Percentiles rank a stretch among this genome's conserved stretches.
These are phyloP conservation scores for Schizotus pectinicornis DNA, from an alignment of 2,888 invertebrate species.

Conservation along the genomic window DNA sequence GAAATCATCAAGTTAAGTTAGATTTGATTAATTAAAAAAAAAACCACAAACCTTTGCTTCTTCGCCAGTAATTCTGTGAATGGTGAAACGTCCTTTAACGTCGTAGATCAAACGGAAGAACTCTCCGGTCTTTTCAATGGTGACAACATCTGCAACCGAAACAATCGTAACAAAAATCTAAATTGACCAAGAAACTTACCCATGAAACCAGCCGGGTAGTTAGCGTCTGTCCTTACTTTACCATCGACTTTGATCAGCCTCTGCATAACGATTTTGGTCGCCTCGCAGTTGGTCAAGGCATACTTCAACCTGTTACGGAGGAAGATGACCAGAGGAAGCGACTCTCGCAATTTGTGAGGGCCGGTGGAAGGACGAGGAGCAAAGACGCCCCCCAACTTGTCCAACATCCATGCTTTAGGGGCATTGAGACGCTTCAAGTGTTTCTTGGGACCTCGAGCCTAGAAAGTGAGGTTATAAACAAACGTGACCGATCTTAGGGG, in stretches of 20 bases:
- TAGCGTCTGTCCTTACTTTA: slow-evolving; percentile 96
- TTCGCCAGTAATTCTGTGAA: slow-evolving; percentile 95
- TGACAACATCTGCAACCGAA: slow-evolving; percentile 86
- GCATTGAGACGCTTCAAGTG: slow-evolving; percentile 99
- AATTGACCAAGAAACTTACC: slow-evolving; percentile 68
- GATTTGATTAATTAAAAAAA: not conserved
- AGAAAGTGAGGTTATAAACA: slow-evolving; percentile 44
- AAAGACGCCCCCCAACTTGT: slow-evolving; percentile 97
- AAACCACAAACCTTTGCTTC: slow-evolving; percentile 85
- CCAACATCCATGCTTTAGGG: slow-evolving; percentile 99
- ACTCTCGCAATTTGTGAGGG: slow-evolving; percentile 97
- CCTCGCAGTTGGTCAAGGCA: slow-evolving; percentile 95
- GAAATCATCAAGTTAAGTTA: slow-evolving; percentile 25
- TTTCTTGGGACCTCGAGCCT: slow-evolving; percentile 99
- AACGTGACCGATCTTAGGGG: slow-evolving; percentile 15
- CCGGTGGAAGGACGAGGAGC: slow-evolving; percentile 98
- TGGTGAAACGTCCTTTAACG: slow-evolving; percentile 96
- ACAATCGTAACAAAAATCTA: slow-evolving; percentile 3
- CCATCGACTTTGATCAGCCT: slow-evolving; percentile 97
- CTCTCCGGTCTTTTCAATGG: slow-evolving; percentile 98
- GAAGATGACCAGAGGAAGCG: slow-evolving; percentile 94
- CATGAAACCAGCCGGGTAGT: slow-evolving; percentile 99
- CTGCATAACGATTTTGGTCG: slow-evolving; percentile 98
- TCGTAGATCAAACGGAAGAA: slow-evolving; percentile 98
- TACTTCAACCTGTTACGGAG: slow-evolving; percentile 97